phyloP scores from a whole-genome alignment of 2,113 vertebrate species.

The Zosterops pallidus region DNA sequence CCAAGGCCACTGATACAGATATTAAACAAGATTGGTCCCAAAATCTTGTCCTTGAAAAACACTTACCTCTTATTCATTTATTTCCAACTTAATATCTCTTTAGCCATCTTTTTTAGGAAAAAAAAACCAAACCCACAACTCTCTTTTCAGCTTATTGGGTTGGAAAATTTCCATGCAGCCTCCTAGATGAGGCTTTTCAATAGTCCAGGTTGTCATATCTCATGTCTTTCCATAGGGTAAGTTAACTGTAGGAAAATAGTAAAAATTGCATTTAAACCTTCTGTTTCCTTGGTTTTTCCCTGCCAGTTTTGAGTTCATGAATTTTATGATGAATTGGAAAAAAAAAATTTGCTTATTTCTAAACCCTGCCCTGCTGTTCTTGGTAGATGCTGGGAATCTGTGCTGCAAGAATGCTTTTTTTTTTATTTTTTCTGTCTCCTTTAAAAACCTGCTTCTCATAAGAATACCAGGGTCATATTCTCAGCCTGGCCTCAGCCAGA shows the following conservation, averaged over 20 bases:
- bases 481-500: neutral
- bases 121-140: neutral
- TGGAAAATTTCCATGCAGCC: neutral
- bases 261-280: neutral
- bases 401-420: neutral
- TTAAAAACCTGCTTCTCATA: neutral
- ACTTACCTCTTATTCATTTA: neutral
- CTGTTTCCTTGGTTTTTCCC: neutral
- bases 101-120: neutral
- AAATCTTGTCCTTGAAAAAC: slow-evolving; percentile 3
- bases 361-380: neutral
- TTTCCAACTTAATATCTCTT: neutral
- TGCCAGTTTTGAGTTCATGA: neutral
- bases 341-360: neutral
- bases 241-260: neutral
- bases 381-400: neutral
- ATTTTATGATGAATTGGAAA: neutral
- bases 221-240: neutral
- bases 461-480: neutral
- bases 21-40: neutral
- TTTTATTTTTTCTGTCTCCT: neutral
- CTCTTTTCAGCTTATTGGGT: neutral
- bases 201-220: neutral
- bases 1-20: neutral
- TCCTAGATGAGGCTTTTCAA: neutral